Base-by-base conservation (phyloP, 2,113 vertebrate species). In the Amazona guildingii region DNA sequence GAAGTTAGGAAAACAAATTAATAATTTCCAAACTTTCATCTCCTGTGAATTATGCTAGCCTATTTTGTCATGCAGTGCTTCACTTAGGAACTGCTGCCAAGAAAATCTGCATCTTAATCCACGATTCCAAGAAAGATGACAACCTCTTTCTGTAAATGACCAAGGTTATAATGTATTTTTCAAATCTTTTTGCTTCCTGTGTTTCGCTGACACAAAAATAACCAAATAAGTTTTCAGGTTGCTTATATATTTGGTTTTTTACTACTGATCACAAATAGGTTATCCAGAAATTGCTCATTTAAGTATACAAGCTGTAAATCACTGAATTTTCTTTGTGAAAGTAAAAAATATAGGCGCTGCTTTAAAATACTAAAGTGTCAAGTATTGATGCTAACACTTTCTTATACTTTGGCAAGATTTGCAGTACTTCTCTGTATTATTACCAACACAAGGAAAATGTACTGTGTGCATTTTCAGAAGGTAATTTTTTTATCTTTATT, bases 81-180 rank as follows among this genome's bases (percentile, higher is more conserved):
- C 75, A 74, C 59, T 67, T 88, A 92, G 62, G 77, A 93, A 62
- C 27, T 6, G 21, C 54, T 94, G 93, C 94, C 91, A 96, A 95
- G 92, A 93, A 91, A 86, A 95, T 95, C 75, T 76, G 33, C 72
- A 88, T 92, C 85, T 78, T 91, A 76, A 91, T 92, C 52, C 75
- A 44, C 54, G 82, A 4, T 97, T 92, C 89, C 90, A 95, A 97
- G 91, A 95, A 97, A 90, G 68, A 86, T 79, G 77, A 86, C 76
- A 93, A 75, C 33, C 3, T 39, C 24, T 88, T 96, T 90, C 83
- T 91, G 80, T 85, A 92, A 96, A 63, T 83, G 70, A 91, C 68
- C 70, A 77, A 67, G 64, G 44, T 44, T 57, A 21, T 29, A 66
- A 93, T 41, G 3, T 13, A 29, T 86, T 72, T 96, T 92, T 93